Evolutionary conservation across 2,888 invertebrate genomes (phyloP), one percentile per base, ranked within the genome.

Genomic region (Cerceris ruficornis): DNA sequence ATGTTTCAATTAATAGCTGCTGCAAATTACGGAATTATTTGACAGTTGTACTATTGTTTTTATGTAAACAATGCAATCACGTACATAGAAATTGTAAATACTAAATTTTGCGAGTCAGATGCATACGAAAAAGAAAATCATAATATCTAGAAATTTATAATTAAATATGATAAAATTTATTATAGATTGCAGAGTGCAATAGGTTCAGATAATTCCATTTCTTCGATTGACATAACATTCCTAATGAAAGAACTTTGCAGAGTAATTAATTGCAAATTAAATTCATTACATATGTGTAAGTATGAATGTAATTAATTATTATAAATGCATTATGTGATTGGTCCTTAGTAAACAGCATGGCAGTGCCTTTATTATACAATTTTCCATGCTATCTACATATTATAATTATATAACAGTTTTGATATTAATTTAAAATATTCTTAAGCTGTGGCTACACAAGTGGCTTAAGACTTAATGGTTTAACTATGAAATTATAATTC

Each of bases 331-430:
- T 69, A 65, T 46, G 62, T 61, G 52, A 43, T 77, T 84, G 77
- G 67, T 62, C n/a, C 69, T 75, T 81, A 79, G 65, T 57, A 13
- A 60, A 39, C 76, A 85, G 83, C 65, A 75, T 82, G 76, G 72
- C 85, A 85, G 84, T 85, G 84, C 85, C 84, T 85, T 85, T 83
- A 83, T 77, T 81, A 59, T 79, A 86, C 68, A 75, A 84, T 64
- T 69, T 75, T 83, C 58, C 80, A 74, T 80, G 70, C 73, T 14
- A 69, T 60, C 59, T 61, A 75, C 60, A 69, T 72, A 72, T 62
- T 62, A 72, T 49, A 54, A 67, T 49, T 17, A 77, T 41, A 57
- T 17, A 57, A 11, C 43, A 65, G 41, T 67, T 55, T 59, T 57
- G 7, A n/a, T 7, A n/a, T 70, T 71, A 46, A 49, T 59, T 72